A percentile compares a stretch with the other conserved stretches of the same genome.
Evolutionary conservation across 2,888 invertebrate species (phyloP).

Genomic region (Tiliacea aurago): DNA sequence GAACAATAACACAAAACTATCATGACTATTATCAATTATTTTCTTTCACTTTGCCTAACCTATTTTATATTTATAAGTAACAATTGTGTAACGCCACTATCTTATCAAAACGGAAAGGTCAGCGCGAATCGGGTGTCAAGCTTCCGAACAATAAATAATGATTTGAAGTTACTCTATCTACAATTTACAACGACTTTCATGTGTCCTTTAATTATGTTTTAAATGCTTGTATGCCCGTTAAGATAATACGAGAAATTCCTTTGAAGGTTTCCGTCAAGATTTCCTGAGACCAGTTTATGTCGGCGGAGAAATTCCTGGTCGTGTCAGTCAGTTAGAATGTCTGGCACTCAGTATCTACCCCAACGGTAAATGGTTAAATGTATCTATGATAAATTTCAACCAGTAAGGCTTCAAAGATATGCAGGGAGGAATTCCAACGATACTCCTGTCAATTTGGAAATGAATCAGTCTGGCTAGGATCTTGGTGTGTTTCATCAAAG

Average conservation of each 20-base stretch:
- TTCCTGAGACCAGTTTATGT: constrained; percentile 44
- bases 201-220: constrained; percentile 53
- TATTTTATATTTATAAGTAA: constrained; percentile 70
- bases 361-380: constrained; percentile 54
- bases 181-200: constrained; percentile 64
- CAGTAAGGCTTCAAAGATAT: constrained; percentile 8
- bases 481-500: constrained; percentile 17
- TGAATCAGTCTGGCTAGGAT: neutral
- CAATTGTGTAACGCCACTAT: constrained; percentile 80
- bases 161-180: constrained; percentile 64
- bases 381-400: constrained; percentile 42
- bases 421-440: constrained; percentile 12
- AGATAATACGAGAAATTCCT: constrained; percentile 14
- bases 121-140: constrained; percentile 79
- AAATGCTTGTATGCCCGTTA: constrained; percentile 13
- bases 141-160: constrained; percentile 82
- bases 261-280: constrained; percentile 28
- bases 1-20: constrained; percentile 44
- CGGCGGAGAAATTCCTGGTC: constrained; percentile 25
- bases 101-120: constrained; percentile 88
- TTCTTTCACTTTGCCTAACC: constrained; percentile 74
- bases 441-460: constrained; percentile 16
- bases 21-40: constrained; percentile 62
- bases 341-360: constrained; percentile 34
- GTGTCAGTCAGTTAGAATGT: constrained; percentile 45